Percentiles rank a stretch among this genome's conserved stretches.
phyloP scores from a whole-genome alignment of 2,888 invertebrate species.

The Synanthedon formicaeformis region DNA sequence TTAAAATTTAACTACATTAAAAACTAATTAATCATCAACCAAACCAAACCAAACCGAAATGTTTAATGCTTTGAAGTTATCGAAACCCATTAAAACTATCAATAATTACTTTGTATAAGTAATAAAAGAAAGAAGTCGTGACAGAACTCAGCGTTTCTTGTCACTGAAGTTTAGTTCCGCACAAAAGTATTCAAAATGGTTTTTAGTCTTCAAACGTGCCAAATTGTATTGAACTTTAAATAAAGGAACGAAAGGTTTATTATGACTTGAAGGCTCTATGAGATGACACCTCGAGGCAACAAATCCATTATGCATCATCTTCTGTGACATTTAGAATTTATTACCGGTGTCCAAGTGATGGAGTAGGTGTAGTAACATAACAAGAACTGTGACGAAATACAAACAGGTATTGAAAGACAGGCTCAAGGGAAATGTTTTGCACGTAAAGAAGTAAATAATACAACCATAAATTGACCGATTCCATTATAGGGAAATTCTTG shows the following conservation, averaged over 20 bases:
- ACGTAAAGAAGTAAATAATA: too few relatives aligned
- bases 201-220: constrained; percentile 7
- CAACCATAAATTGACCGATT: too few relatives aligned
- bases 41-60: too few relatives aligned
- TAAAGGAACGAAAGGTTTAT: constrained; percentile 8
- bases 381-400: constrained; percentile 24
- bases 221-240: constrained; percentile 16
- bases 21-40: too few relatives aligned
- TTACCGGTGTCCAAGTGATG: constrained; percentile 48
- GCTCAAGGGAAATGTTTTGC: not conserved
- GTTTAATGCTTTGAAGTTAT: not conserved
- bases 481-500: too few relatives aligned
- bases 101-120: constrained; percentile 28
- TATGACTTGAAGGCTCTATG: constrained; percentile 10
- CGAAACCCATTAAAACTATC: constrained; percentile 24
- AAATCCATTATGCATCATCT: constrained; percentile 55
- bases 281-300: constrained; percentile 39
- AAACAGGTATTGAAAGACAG: constrained; percentile 19
- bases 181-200: constrained; percentile 4
- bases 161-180: constrained; percentile 23
- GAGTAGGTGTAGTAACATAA: constrained; percentile 34
- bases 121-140: constrained; percentile 21
- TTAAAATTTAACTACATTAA: too few relatives aligned
- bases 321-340: constrained; percentile 60
- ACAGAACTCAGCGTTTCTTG: constrained; percentile 18